Evolutionary conservation across 2,888 invertebrate genomes (phyloP), one percentile per base, ranked within the genome.

Genomic region (Drosophila koepferae): DNA sequence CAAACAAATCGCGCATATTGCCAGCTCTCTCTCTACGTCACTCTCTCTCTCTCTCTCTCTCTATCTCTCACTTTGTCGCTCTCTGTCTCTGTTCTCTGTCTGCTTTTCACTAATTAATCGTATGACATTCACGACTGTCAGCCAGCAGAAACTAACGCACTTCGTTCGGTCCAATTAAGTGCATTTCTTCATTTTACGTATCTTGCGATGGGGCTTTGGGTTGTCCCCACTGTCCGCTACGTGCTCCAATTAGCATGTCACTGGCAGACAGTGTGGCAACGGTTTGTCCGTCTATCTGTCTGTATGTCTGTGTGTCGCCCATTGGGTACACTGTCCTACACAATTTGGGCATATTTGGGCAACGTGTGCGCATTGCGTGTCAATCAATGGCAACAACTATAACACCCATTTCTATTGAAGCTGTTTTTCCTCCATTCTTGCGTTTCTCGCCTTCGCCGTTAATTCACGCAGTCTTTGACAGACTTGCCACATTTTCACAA

Each of bases 221-320:
- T 49, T 54, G 61, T 56, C 36, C 46, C 23, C 60, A 18, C 38
- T 40, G 38, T 64, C 44, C 67, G 55, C 64, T 82, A 85, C 85
- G 85, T 86, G 85, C 86, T 76, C 75, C 85, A 86, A 86, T 86
- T 88, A 88, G 86, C 85, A 80, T 72, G 68, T 68, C 69, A 49
- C 34, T 44, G 34, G 58, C 34, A n/a, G 41, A 60, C 72, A 41
- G 23, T 40, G 64, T 55, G 72, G 41, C 63, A 67, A 16, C 51
- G 8, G 34, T 2, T 9, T 3, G 36, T 53, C 34, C 8, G 10
- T 31, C 23, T 5, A 23, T 9, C 23, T n/a, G 55, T 28, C 38
- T 38, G 14, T 38, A 4, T 4, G 14, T 38, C 40, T n/a, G 34
- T 4, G 20, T 20, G 43, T 34, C 31, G 41, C 9, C 41, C 31